Base-by-base conservation (phyloP, 2,113 vertebrate species). In the Otus sunia region DNA sequence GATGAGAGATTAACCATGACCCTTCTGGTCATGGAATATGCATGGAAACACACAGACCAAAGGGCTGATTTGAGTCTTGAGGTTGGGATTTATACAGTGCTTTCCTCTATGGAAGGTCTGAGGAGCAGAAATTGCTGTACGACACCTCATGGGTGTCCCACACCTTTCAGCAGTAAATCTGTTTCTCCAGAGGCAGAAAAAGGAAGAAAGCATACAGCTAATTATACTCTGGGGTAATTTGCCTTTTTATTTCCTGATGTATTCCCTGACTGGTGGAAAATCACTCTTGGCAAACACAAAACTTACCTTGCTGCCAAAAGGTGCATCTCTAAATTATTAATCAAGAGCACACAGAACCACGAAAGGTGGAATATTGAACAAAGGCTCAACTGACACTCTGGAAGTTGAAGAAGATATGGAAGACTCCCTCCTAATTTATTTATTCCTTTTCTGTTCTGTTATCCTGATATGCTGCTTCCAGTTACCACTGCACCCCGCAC, bases 371-470 rank as follows among this genome's bases (percentile, higher is more conserved):
- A 95, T 93, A 94, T 47, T 96, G 93, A 96, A 94, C 79, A 94
- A 95, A 92, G 94, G 95, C 93, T 98, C 95, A 78, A 12, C 69
- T 97, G 93, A 98, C 97, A 86, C 94, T 77, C 85, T 94, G 94
- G 94, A 97, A 97, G 92, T 91, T 87, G 89, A 98, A 96, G 97
- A 95, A 97, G 90, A 97, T 96, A 98, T 88, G 96, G 85, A 98
- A 98, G 97, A 97, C 98, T 97, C 90, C 92, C 89, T 96, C 97
- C 97, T 99, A 96, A 99, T 98, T 98, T 98, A 99, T 98, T 98
- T 97, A 98, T 98, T 89, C 94, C 88, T 89, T 73, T 96, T 96
- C 96, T 97, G 90, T 96, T 96, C 75, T 95, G 95, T 97, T 91
- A 97, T 91, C 91, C 86, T 92, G 94, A 97, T 97, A 89, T 87